These are phyloP conservation scores for Lepidurus packardi DNA, from an alignment of 1,140 invertebrate species.

Conservation along the genomic window DNA sequence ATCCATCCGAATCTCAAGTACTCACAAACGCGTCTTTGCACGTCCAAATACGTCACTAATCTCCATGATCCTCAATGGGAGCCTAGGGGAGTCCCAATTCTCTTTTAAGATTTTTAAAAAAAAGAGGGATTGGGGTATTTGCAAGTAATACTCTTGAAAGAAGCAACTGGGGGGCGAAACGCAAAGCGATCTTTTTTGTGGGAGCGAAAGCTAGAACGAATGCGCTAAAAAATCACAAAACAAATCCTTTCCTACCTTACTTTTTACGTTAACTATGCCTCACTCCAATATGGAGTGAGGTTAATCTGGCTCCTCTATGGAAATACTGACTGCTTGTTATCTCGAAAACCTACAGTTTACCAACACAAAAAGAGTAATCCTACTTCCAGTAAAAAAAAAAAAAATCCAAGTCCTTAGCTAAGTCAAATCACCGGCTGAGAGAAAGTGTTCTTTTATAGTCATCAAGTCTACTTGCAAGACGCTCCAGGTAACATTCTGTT, in stretches of 20 bases:
- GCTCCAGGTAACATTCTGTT: not conserved
- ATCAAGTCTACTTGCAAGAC: not conserved
- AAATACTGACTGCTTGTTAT: not conserved
- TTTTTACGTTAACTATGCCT: not conserved
- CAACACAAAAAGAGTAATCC: too few species aligned
- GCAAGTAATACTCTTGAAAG: not conserved
- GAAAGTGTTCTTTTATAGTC: not conserved
- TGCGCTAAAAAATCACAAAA: too few species aligned
- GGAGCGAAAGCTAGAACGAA: not conserved
- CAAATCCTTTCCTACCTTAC: too few species aligned
- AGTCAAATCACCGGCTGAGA: not conserved
- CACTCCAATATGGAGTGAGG: not conserved
- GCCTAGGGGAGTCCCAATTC: not conserved
- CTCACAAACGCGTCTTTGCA: not conserved
- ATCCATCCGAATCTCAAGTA: not conserved
- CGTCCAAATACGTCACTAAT: conserved; percentile 1
- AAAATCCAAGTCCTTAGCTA: not conserved
- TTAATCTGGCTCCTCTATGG: not conserved
- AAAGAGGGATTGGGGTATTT: not conserved
- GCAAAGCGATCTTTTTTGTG: not conserved
- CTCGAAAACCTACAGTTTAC: not conserved
- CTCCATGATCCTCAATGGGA: not conserved
- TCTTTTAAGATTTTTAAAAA: not conserved
- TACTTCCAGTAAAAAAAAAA: not conserved
- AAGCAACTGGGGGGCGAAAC: not conserved